Percentiles rank a stretch among this genome's conserved stretches.
phyloP scores from a whole-genome alignment of 2,113 vertebrate species.

The Chelonoidis abingdonii region DNA sequence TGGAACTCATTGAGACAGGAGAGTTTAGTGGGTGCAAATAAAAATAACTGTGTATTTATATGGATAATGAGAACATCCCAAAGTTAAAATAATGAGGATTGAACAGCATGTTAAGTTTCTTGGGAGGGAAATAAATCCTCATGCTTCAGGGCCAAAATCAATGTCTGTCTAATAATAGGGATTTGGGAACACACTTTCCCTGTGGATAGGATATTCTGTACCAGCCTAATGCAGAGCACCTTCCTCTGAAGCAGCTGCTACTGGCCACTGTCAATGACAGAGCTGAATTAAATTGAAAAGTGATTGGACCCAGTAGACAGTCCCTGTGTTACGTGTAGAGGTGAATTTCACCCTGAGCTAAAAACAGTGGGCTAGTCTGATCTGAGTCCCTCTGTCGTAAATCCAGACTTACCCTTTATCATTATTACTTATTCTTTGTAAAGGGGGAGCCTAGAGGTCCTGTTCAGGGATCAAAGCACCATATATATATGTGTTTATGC shows the following conservation, averaged over 20 bases:
- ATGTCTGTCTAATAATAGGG: neutral
- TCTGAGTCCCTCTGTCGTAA: neutral
- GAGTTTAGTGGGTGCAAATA: neutral
- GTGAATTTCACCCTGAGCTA: neutral
- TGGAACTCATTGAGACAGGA: constrained; percentile 13
- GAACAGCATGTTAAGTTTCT: neutral
- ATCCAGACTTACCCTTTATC: neutral
- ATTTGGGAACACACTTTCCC: neutral
- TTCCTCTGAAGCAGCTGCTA: neutral
- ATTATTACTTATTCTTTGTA: neutral
- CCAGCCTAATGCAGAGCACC: neutral
- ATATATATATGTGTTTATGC: neutral
- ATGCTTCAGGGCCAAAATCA: neutral
- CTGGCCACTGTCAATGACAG: neutral
- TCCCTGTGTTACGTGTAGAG: neutral
- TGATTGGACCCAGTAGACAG: neutral
- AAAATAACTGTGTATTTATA: neutral
- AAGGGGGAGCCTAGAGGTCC: neutral
- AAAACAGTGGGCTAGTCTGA: neutral
- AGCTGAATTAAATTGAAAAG: neutral
- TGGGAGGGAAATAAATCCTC: neutral
- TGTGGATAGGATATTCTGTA: neutral
- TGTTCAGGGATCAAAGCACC: neutral
- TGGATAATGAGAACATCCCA: neutral
- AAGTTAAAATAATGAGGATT: neutral